phyloP scores from a whole-genome alignment of 2,888 invertebrate genomes.

The Drosophila meridionalis region DNA sequence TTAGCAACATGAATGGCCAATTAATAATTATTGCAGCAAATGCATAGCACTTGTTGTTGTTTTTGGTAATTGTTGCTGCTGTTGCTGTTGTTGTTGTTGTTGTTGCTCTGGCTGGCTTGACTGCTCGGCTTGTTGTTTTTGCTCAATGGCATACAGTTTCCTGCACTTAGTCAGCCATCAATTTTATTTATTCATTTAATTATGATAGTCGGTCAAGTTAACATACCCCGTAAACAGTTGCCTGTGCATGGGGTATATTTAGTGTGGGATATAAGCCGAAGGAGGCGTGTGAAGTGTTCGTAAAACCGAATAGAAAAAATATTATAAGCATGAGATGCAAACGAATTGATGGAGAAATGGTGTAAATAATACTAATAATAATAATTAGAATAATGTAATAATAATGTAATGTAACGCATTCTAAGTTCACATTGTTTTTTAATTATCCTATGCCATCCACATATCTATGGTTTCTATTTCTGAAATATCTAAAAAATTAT shows the following conservation, averaged over 20 bases:
- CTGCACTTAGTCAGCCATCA: slow-evolving; percentile 31
- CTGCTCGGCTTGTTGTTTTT: slow-evolving; percentile 12
- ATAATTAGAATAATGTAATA: too few species aligned
- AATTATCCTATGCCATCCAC: too few species aligned
- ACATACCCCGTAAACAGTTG: neutral
- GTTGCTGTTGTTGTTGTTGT: slow-evolving; percentile 10
- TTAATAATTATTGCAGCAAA: slow-evolving; percentile 45
- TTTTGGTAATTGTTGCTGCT: neutral
- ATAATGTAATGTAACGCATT: too few species aligned
- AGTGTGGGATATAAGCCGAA: neutral
- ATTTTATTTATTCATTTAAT: slow-evolving; percentile 44
- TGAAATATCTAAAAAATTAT: too few species aligned
- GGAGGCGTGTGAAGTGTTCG: too few species aligned
- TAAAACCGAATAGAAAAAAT: too few species aligned
- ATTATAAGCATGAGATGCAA: too few species aligned
- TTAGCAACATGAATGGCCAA: slow-evolving; percentile 69
- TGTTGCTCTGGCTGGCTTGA: slow-evolving; percentile 25
- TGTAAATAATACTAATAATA: too few species aligned
- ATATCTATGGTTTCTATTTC: too few species aligned
- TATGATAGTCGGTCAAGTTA: slow-evolving; percentile 22
- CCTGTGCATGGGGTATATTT: neutral
- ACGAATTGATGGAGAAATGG: too few species aligned
- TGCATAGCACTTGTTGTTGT: slow-evolving; percentile 24
- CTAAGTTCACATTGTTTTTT: too few species aligned
- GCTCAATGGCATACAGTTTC: slow-evolving; percentile 24